A percentile compares a stretch with the other conserved stretches of the same genome.
Conservation (phyloP, 2,888 invertebrate genomes). For the Nipponacmea schrenckii region DNA sequence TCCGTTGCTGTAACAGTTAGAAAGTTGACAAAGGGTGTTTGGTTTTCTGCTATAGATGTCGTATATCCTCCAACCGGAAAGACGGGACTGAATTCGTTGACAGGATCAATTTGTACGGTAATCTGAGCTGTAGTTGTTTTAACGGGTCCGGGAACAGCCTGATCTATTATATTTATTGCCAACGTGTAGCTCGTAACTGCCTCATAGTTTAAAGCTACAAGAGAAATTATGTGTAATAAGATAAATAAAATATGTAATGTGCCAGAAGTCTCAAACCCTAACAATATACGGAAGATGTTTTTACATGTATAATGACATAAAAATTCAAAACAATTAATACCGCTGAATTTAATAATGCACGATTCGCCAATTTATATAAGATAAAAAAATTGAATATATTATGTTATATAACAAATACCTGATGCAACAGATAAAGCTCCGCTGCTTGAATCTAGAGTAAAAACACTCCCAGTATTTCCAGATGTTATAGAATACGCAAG, state of each 20-base stretch:
- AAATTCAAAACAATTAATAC: too few species aligned
- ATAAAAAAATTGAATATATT: too few species aligned
- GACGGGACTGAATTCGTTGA: conserved; percentile 42
- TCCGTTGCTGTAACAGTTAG: conserved; percentile 7
- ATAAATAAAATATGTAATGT: too few species aligned
- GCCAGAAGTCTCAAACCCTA: too few species aligned
- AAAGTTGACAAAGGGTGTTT: neutral
- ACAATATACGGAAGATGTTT: too few species aligned
- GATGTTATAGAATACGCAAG: conserved; percentile 33
- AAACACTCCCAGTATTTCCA: conserved; percentile 33
- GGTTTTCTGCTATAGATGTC: conserved; percentile 30
- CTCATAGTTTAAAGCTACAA: conserved; percentile 38
- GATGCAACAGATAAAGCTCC: conserved; percentile 32
- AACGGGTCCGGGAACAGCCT: conserved; percentile 28
- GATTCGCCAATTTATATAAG: too few species aligned
- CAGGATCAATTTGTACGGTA: conserved; percentile 32
- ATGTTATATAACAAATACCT: conserved; percentile 14
- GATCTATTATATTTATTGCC: conserved; percentile 72
- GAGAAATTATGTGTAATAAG: conserved; percentile 8
- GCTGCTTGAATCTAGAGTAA: conserved; percentile 24
- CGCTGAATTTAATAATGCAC: too few species aligned
- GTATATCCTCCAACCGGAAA: conserved; percentile 24
- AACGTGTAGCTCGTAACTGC: conserved; percentile 27
- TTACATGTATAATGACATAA: too few species aligned
- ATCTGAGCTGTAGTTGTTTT: conserved; percentile 30